Base-by-base conservation (phyloP, 2,113 vertebrate species). In the Apeltes quadracus region DNA sequence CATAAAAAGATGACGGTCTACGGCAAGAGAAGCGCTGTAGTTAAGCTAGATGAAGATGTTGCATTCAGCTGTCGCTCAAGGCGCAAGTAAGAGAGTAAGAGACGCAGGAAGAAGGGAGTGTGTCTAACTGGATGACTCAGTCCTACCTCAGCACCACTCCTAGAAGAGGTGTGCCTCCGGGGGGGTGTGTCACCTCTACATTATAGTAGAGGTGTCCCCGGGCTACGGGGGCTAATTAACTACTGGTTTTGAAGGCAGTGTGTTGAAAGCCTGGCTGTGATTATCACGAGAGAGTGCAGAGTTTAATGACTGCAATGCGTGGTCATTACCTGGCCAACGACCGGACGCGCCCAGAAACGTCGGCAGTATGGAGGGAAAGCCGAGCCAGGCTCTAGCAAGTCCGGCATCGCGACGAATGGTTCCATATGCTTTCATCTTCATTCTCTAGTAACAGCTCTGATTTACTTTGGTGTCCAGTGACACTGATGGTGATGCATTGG, bases 111-210 rank as follows among this genome's bases (percentile, higher is more conserved):
- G 32, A 34, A 51, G 58, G 20, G 18, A 83, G 41, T 67, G 39
- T 57, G 69, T 62, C 69, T 16, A 57, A 78, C 71, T 67, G 68
- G 59, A 66, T 91, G 88, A 92, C 81, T 92, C 87, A 92, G 76
- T 69, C 54, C 50, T 82, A 84, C 74, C 72, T 85, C 65, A 78
- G 46, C 75, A 88, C 74, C 87, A 85, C 87, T 84, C 83, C 86
- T 58, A 72, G 46, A 68, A 83, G 72, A 84, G 89, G 88, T 78
- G 87, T 84, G 88, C 64, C 78, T 68, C 29, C n/a, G n/a, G n/a
- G 0, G 66, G 27, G 48, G 53, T 75, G 41, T 36, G 29, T 39
- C 81, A 88, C 70, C 70, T 84, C 53, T 81, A 57, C 81, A 88
- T 54, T 82, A 22, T 65, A 61, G 74, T 85, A 72, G 55, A 71